Percentiles rank a stretch among this genome's conserved stretches.
These are phyloP conservation scores for Horisme vitalbata DNA, from an alignment of 2,888 invertebrate species.

Conservation along the genomic window DNA sequence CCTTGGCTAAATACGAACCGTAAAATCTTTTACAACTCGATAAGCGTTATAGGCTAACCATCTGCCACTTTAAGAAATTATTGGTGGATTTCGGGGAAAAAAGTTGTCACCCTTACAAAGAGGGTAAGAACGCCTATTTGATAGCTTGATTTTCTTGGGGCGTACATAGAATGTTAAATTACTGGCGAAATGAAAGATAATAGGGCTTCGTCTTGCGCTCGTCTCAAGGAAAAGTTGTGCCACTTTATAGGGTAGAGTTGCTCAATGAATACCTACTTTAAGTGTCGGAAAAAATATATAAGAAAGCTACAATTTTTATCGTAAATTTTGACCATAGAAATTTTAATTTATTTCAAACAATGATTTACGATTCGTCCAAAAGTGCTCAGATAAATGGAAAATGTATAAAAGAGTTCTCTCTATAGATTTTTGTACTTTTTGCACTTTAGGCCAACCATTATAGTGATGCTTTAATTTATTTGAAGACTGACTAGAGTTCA, in stretches of 20 bases:
- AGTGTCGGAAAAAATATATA: no score
- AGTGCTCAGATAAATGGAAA: no score
- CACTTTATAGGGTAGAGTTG: constrained; percentile 45
- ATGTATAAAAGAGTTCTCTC: no score
- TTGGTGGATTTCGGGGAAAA: constrained; percentile 75
- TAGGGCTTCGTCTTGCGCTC: constrained; percentile 68
- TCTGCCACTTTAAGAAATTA: constrained; percentile 81
- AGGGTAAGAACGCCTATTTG: constrained; percentile 72
- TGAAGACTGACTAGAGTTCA: no score
- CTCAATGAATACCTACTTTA: background rate
- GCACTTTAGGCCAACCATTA: no score
- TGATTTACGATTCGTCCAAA: no score
- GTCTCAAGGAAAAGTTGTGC: constrained; percentile 54
- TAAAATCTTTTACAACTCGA: constrained; percentile 70
- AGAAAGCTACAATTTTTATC: no score
- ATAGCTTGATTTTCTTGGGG: constrained; percentile 76
- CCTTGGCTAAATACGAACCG: constrained; percentile 25
- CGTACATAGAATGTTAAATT: constrained; percentile 79
- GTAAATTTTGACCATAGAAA: no score
- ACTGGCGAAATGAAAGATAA: constrained; percentile 81
- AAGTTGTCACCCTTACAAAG: constrained; percentile 73
- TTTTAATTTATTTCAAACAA: no score
- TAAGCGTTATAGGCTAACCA: constrained; percentile 78
- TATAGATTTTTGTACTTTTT: no score
- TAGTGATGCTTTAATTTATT: no score